Percentiles rank a stretch among this genome's conserved stretches.
Conservation (phyloP, 1,140 invertebrate genomes). For the Pachypsylla venusta region DNA sequence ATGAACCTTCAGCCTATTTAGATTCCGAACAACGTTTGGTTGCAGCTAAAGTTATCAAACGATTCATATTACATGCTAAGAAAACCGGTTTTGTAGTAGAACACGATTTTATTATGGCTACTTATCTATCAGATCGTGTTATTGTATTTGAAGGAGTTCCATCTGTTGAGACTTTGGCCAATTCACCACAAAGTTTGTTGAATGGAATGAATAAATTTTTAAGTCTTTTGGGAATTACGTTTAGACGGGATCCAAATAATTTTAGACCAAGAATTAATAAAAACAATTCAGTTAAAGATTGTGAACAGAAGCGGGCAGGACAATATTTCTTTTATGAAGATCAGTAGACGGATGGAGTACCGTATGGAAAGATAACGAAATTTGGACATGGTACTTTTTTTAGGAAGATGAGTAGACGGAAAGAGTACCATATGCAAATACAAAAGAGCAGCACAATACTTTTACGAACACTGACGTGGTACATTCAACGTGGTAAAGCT, state of each 20-base stretch:
- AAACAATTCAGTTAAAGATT: slow-evolving; percentile 88
- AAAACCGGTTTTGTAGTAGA: slow-evolving; percentile 99
- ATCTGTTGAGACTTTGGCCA: slow-evolving; percentile 73
- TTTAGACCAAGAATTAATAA: slow-evolving; percentile 98
- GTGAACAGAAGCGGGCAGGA: slow-evolving; percentile 90
- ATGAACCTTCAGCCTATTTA: slow-evolving; percentile 97
- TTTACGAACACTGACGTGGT: too few relatives aligned
- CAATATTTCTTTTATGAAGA: slow-evolving; percentile 99
- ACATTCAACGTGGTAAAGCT: too few relatives aligned
- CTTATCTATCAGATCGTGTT: slow-evolving; percentile 95
- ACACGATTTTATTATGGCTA: slow-evolving; percentile 99
- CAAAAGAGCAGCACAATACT: too few relatives aligned
- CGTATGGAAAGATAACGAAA: too few relatives aligned
- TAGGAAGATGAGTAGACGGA: too few relatives aligned
- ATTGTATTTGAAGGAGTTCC: slow-evolving; percentile 96
- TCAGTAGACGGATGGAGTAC: too few relatives aligned
- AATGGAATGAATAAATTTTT: slow-evolving; percentile 98
- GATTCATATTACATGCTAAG: slow-evolving; percentile 97
- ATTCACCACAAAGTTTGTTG: slow-evolving; percentile 82
- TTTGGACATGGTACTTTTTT: too few relatives aligned
- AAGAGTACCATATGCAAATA: too few relatives aligned
- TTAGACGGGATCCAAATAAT: slow-evolving; percentile 96
- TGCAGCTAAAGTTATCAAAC: slow-evolving; percentile 59
- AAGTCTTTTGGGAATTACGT: slow-evolving; percentile 92
- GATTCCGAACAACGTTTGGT: slow-evolving; percentile 99